These are phyloP conservation scores for Archips crataeganus DNA, from an alignment of 2,888 invertebrate species.

Conservation along the genomic window DNA sequence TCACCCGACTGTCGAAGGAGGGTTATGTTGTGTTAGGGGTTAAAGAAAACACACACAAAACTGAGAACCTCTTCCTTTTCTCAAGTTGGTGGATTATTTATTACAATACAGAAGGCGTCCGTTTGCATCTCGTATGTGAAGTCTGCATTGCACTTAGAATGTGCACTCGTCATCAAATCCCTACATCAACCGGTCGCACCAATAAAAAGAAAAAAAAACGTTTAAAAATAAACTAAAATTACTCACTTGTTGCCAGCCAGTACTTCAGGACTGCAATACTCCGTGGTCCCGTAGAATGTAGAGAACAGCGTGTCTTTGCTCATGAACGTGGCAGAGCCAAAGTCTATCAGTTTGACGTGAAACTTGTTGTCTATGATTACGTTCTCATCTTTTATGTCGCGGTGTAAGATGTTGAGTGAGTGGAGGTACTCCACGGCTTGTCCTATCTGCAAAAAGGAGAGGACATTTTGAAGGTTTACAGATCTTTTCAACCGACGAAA, in stretches of 20 bases:
- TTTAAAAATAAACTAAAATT: not conserved
- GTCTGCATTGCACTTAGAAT: no score
- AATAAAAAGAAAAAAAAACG: not conserved
- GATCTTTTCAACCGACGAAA: no score
- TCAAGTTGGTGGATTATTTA: no score
- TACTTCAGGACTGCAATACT: constrained; percentile 92
- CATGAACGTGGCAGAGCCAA: constrained; percentile 90
- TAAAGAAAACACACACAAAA: no score
- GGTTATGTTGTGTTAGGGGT: no score
- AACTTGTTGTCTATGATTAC: constrained; percentile 90
- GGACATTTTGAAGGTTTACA: not conserved
- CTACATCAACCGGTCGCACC: no score
- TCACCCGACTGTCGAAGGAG: no score
- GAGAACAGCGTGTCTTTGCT: constrained; percentile 88
- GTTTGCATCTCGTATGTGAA: no score
- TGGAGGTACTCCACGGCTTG: constrained; percentile 90
- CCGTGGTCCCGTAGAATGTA: constrained; percentile 91
- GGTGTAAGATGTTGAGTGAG: constrained; percentile 88
- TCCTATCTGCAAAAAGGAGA: constrained; percentile 83
- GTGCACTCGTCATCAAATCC: no score
- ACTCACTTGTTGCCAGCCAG: constrained; percentile 88
- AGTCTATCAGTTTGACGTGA: constrained; percentile 91
- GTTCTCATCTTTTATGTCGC: constrained; percentile 92
- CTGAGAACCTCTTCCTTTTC: no score
- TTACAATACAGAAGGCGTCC: no score